These are phyloP conservation scores for Elanus axillaris DNA, from an alignment of 2,113 vertebrate species.

Conservation along the genomic window DNA sequence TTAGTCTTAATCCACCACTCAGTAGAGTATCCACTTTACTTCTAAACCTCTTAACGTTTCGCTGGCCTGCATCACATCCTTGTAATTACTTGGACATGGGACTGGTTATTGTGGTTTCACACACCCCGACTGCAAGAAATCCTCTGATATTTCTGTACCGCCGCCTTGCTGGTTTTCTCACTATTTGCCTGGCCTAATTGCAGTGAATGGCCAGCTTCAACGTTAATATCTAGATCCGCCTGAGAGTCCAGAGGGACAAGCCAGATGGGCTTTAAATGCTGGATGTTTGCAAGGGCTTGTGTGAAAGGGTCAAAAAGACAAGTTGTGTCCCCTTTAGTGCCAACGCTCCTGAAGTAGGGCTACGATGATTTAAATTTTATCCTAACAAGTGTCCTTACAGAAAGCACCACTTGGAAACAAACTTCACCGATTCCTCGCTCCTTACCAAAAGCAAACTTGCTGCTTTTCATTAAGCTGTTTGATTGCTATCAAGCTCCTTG, in stretches of 20 bases:
- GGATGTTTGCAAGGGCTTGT: not conserved
- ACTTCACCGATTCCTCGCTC: constrained; percentile 27
- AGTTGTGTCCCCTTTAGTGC: not conserved
- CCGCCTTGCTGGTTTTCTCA: not conserved
- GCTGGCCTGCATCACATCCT: not conserved
- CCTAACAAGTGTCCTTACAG: constrained; percentile 28
- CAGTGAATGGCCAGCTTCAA: not conserved
- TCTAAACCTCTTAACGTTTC: not conserved
- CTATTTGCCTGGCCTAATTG: not conserved
- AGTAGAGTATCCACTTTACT: not conserved
- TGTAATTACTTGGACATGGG: not conserved
- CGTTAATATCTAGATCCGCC: not conserved
- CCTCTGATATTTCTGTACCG: not conserved
- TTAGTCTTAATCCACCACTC: not conserved
- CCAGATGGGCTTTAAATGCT: not conserved
- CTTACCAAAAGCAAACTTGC: constrained; percentile 32
- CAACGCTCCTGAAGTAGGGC: not conserved
- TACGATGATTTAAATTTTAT: not conserved
- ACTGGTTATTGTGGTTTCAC: not conserved
- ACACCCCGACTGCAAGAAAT: not conserved
- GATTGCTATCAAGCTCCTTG: constrained; percentile 45
- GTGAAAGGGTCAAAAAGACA: not conserved
- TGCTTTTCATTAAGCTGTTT: constrained; percentile 54
- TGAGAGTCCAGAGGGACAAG: not conserved
- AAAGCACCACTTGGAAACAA: constrained; percentile 50